Percentiles rank a stretch among this genome's conserved stretches.
These are phyloP conservation scores for Promerops cafer DNA, from an alignment of 2,113 vertebrate genomes.

Conservation along the genomic window DNA sequence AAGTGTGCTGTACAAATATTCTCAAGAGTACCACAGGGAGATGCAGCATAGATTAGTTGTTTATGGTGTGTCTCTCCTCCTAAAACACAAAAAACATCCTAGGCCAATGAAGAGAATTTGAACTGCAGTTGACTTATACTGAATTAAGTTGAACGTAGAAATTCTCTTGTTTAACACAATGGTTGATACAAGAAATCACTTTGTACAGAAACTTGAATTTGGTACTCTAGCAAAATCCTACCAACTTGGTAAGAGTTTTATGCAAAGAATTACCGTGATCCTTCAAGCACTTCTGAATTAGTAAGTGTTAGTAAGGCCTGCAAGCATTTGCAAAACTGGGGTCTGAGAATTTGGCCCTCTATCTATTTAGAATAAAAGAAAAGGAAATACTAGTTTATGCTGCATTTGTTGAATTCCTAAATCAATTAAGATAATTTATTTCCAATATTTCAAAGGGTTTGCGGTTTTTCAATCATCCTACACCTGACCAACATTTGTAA, in stretches of 20 bases:
- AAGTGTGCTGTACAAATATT: background rate
- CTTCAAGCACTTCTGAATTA: background rate
- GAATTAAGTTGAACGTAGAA: background rate
- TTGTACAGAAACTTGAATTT: background rate
- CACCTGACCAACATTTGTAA: background rate
- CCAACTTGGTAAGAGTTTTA: background rate
- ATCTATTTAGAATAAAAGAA: background rate
- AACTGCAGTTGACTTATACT: background rate
- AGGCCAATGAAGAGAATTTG: background rate
- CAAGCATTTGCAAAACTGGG: background rate
- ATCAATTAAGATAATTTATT: background rate
- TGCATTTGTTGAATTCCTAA: background rate
- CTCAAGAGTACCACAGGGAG: background rate
- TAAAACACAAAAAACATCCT: background rate
- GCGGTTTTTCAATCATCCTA: background rate
- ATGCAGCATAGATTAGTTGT: background rate
- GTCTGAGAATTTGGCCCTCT: background rate
- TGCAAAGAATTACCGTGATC: background rate
- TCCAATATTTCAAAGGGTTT: background rate
- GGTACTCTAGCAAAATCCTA: background rate
- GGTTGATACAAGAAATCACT: background rate
- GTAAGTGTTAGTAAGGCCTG: background rate
- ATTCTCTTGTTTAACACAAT: background rate
- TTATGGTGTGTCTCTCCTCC: background rate
- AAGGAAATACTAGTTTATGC: background rate